phyloP scores from a whole-genome alignment of 2,113 vertebrate genomes.

The Gambusia holbrooki region DNA sequence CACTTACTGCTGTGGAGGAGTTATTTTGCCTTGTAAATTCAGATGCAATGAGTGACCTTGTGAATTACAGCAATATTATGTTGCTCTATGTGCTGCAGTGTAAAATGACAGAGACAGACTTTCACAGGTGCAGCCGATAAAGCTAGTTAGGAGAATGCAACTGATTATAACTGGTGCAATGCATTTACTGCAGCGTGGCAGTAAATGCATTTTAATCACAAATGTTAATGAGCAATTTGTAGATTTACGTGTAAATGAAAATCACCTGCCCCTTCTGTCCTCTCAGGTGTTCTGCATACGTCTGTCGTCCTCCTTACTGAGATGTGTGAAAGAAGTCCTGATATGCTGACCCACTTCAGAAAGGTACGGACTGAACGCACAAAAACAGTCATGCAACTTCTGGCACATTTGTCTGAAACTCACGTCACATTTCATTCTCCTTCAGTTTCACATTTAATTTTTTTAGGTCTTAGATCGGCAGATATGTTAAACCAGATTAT shows the following conservation, averaged over 20 bases:
- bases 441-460: conserved; percentile 57
- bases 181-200: not conserved
- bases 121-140: not conserved
- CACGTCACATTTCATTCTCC: conserved; percentile 72
- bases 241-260: not conserved
- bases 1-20: not conserved
- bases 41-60: not conserved
- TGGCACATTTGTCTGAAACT: conserved; percentile 56
- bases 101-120: not conserved
- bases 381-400: not conserved
- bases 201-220: not conserved
- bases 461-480: conserved; percentile 40
- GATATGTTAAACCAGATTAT: conserved; percentile 48
- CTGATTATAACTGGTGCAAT: not conserved
- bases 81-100: not conserved
- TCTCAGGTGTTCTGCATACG: conserved; percentile 96
- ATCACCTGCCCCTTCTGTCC: not conserved
- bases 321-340: conserved; percentile 99
- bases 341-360: conserved; percentile 98
- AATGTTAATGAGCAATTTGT: not conserved
- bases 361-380: conserved; percentile 82
- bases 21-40: not conserved
- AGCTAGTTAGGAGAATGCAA: not conserved
- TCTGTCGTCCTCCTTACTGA: conserved; percentile 98
- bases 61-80: not conserved